phyloP scores from a whole-genome alignment of 2,797 vertebrate genomes.

The Sorex maritimensis region DNA sequence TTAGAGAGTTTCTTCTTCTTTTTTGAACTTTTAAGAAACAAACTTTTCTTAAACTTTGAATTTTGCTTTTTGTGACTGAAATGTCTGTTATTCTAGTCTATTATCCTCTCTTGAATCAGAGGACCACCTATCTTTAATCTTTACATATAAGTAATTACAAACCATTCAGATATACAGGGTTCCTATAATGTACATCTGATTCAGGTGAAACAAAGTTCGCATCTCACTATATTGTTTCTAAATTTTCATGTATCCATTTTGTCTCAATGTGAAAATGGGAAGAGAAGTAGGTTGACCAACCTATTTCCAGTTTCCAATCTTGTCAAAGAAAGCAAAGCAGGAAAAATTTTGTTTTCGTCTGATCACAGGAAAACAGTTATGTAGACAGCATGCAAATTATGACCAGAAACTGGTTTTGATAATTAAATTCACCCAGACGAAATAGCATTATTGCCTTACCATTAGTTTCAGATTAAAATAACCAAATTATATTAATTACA shows the following conservation, averaged over 20 bases:
- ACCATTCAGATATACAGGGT: not conserved
- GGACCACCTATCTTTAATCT: slow-evolving; percentile 26
- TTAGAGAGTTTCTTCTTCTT: not conserved
- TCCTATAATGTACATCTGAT: slow-evolving; percentile 15
- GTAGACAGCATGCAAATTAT: no score
- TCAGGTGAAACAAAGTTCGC: not conserved
- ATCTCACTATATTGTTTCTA: slow-evolving; percentile 7
- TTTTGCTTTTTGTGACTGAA: slow-evolving; percentile 20
- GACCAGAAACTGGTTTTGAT: not conserved
- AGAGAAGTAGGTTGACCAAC: not conserved
- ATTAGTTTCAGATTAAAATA: slow-evolving; percentile 1
- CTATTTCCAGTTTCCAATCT: not conserved
- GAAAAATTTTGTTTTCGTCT: slow-evolving; percentile 28
- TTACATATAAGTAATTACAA: slow-evolving; percentile 25
- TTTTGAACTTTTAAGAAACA: slow-evolving; percentile 28
- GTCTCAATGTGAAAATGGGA: not conserved
- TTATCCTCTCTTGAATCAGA: not conserved
- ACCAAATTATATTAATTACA: not conserved
- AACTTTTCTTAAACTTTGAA: slow-evolving; percentile 23
- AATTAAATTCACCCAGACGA: slow-evolving; percentile 10
- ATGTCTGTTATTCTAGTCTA: slow-evolving; percentile 26
- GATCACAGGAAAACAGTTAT: not conserved
- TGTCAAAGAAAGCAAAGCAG: not conserved
- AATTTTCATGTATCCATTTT: slow-evolving; percentile 11
- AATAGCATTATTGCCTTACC: not conserved